These are phyloP conservation scores for Psilopogon haemacephalus DNA, from an alignment of 2,113 vertebrate species.

Conservation along the genomic window DNA sequence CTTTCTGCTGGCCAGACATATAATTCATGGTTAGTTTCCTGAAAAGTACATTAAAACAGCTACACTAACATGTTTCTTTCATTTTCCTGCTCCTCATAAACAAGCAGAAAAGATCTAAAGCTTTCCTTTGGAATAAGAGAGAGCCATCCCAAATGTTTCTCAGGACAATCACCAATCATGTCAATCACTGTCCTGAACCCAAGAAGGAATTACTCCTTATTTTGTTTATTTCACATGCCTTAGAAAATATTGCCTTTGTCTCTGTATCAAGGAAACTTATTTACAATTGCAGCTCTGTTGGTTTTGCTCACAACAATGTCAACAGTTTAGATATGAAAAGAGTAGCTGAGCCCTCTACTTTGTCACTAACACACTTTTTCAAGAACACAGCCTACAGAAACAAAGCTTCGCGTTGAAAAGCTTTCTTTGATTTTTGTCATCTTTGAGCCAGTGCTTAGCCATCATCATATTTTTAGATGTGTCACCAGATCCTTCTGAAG, in stretches of 20 bases:
- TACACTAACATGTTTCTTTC: not conserved
- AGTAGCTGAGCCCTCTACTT: constrained; percentile 16
- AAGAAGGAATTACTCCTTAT: not conserved
- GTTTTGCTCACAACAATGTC: constrained; percentile 10
- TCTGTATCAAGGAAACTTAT: constrained; percentile 9
- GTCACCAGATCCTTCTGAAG: constrained; percentile 47
- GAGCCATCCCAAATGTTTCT: not conserved
- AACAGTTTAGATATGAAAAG: not conserved
- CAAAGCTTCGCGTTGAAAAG: constrained; percentile 35
- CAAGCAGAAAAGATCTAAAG: not conserved
- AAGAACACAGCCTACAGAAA: constrained; percentile 20
- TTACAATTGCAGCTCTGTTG: not conserved
- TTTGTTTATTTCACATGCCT: not conserved
- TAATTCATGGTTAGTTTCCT: not conserved
- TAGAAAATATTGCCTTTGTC: not conserved
- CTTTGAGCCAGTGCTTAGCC: constrained; percentile 43
- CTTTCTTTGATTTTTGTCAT: constrained; percentile 40
- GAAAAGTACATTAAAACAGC: not conserved
- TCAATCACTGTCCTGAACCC: not conserved
- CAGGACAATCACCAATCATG: not conserved
- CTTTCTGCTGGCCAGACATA: not conserved
- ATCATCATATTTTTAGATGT: constrained; percentile 42
- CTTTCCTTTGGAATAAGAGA: not conserved
- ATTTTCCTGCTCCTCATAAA: not conserved
- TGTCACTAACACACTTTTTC: not conserved